Conservation (phyloP, 2,797 vertebrate genomes). For the Clarias laeviceps region DNA sequence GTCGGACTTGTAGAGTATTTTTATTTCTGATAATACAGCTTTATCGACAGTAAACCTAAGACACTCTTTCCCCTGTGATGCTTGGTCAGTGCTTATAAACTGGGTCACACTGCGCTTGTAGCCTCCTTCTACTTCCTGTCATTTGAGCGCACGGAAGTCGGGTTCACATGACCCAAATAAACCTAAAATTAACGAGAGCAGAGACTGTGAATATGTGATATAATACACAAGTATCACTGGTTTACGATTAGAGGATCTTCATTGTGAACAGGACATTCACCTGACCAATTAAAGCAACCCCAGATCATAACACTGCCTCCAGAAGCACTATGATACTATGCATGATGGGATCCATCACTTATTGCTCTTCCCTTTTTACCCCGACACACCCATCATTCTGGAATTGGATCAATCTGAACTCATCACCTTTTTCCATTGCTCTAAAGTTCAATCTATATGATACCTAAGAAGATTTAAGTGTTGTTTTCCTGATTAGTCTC, state of each 20-base stretch:
- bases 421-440: too few species aligned
- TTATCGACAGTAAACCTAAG: not conserved
- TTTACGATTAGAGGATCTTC: not conserved
- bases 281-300: too few species aligned
- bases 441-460: too few species aligned
- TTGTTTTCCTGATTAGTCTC: too few species aligned
- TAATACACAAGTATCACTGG: not conserved
- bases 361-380: too few species aligned
- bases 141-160: not conserved
- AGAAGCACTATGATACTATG: too few species aligned
- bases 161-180: not conserved
- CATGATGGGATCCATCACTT: too few species aligned
- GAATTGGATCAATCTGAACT: too few species aligned
- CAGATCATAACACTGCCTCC: too few species aligned
- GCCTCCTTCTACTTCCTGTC: not conserved
- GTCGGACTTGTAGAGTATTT: not conserved
- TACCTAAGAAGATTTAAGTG: too few species aligned
- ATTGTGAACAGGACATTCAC: too few species aligned
- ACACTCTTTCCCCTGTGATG: not conserved
- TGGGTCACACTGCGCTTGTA: not conserved
- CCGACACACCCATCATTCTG: too few species aligned
- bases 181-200: not conserved
- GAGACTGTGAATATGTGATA: not conserved
- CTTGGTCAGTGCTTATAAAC: not conserved
- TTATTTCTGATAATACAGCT: not conserved